Evolutionary conservation across 2,888 invertebrate genomes (phyloP).

Genomic region (Drosophila basisetae): DNA sequence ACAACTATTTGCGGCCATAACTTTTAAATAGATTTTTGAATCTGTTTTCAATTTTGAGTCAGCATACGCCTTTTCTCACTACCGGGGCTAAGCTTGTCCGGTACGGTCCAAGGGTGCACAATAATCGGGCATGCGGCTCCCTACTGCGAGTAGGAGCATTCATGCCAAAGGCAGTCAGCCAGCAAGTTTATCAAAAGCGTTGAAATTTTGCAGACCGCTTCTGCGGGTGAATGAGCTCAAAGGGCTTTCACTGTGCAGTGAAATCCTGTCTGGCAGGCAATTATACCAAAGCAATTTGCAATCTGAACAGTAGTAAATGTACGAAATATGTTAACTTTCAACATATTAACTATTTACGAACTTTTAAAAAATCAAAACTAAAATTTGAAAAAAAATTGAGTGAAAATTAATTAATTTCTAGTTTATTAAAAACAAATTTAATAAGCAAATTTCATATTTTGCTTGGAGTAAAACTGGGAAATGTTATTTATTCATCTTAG

Average conservation of each 20-base stretch:
- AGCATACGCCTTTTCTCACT: background rate
- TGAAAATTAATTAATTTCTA: background rate
- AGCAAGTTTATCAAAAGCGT: slow-evolving; percentile 14
- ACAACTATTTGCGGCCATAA: slow-evolving; percentile 67
- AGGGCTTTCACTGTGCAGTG: background rate
- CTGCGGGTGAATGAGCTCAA: slow-evolving; percentile 1
- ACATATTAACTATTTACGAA: background rate
- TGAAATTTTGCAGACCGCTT: slow-evolving; percentile 7
- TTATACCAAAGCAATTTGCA: slow-evolving; percentile 12
- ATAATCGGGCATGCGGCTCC: slow-evolving; percentile 7
- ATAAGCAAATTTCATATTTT: background rate
- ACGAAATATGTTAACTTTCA: background rate
- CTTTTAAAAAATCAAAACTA: background rate
- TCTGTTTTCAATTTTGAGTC: slow-evolving; percentile 56
- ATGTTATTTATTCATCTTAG: background rate
- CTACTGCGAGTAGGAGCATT: slow-evolving; percentile 2
- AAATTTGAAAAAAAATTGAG: background rate
- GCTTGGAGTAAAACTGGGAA: background rate
- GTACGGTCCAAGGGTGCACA: background rate
- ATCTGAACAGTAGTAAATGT: background rate
- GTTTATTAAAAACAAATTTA: background rate
- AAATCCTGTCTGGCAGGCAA: slow-evolving; percentile 3
- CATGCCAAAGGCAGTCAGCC: slow-evolving; percentile 8
- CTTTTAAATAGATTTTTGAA: slow-evolving; percentile 69
- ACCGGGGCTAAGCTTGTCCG: background rate